These are phyloP conservation scores for Sebastes kiyomatsui DNA, from an alignment of 2,797 vertebrate species.

Conservation along the genomic window DNA sequence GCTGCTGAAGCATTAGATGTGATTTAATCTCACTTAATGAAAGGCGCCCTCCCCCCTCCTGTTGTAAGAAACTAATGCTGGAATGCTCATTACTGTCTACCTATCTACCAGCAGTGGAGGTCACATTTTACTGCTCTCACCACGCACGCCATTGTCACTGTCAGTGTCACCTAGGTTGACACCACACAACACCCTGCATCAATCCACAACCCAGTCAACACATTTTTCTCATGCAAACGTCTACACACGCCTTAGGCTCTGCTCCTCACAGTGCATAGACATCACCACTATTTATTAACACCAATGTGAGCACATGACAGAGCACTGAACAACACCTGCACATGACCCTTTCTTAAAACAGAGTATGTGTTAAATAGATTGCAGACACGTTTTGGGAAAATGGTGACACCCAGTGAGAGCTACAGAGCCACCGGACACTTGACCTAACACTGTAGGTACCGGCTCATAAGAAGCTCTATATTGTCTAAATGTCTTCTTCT, in stretches of 20 bases:
- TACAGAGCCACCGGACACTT: background rate
- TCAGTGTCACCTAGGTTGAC: conserved; percentile 24
- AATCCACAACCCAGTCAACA: conserved; percentile 5
- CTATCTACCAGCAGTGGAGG: conserved; percentile 63
- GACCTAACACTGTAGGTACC: background rate
- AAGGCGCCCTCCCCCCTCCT: conserved; percentile 26
- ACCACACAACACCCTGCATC: background rate
- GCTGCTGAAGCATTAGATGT: conserved; percentile 64
- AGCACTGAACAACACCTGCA: conserved; percentile 41
- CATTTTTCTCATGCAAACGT: background rate
- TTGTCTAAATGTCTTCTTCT: background rate
- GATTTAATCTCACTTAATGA: conserved; percentile 84
- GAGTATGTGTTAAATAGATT: conserved; percentile 6
- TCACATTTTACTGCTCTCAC: conserved; percentile 43
- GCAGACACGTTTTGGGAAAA: background rate
- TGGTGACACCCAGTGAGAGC: background rate
- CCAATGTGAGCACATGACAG: background rate
- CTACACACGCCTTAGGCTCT: conserved; percentile 19
- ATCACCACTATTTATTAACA: conserved; percentile 3
- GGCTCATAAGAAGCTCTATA: background rate
- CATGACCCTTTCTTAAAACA: background rate
- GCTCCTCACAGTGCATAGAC: conserved; percentile 1
- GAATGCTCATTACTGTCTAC: conserved; percentile 34
- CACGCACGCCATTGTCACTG: conserved; percentile 15
- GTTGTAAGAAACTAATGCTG: conserved; percentile 52